Conservation (phyloP, 2,797 vertebrate genomes). For the Caiman crocodilus region DNA sequence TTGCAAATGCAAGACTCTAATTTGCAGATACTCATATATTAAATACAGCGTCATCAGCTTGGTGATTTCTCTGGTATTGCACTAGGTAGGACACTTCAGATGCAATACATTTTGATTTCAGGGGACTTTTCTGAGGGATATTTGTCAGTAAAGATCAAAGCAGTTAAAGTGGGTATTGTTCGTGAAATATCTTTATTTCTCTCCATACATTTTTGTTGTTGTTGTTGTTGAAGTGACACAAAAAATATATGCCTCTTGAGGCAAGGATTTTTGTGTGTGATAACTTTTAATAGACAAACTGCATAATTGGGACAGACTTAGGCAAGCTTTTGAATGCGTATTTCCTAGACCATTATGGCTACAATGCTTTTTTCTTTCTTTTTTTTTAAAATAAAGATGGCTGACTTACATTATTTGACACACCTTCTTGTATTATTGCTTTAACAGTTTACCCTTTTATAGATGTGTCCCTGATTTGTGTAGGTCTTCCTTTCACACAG, state of each 20-base stretch:
- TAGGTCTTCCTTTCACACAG: background rate
- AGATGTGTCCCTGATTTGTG: background rate
- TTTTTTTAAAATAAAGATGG: background rate
- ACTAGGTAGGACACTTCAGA: slow-evolving; percentile 19
- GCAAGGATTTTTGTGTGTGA: too few species aligned
- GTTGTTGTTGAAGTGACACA: too few species aligned
- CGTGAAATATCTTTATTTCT: slow-evolving; percentile 19
- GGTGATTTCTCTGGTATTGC: background rate
- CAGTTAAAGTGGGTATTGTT: background rate
- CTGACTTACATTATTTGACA: background rate
- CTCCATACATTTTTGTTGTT: background rate
- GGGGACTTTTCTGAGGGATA: background rate
- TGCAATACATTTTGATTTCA: background rate
- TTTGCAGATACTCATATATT: background rate
- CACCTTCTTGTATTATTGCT: background rate
- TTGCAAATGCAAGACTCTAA: background rate
- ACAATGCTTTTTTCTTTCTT: too few species aligned
- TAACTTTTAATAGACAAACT: too few species aligned
- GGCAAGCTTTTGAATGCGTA: too few species aligned
- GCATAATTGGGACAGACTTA: too few species aligned
- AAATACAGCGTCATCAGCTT: background rate
- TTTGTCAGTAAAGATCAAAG: background rate
- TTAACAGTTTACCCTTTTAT: background rate
- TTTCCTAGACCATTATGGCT: too few species aligned
- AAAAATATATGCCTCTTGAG: too few species aligned